These are phyloP conservation scores for Drosophila trapezifrons DNA, from an alignment of 1,140 invertebrate species.

Conservation along the genomic window DNA sequence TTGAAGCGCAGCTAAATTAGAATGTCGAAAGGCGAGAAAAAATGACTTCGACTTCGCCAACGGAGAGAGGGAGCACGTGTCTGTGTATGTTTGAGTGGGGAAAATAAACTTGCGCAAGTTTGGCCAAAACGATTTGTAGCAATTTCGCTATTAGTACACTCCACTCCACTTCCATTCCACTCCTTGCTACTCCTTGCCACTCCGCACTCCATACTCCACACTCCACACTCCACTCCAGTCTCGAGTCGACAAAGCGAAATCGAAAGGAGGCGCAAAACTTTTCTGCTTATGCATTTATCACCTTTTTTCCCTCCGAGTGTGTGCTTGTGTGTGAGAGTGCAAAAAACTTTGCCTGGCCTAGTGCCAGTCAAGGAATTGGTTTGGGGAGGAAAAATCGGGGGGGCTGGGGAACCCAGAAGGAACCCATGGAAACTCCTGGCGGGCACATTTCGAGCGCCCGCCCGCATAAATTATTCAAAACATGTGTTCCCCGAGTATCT, in stretches of 20 bases:
- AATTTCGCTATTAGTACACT: slow-evolving; percentile 78
- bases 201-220: background rate
- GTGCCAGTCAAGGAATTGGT: slow-evolving; percentile 49
- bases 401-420: background rate
- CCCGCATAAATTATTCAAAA: slow-evolving; percentile 83
- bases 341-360: slow-evolving; percentile 79
- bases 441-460: slow-evolving; percentile 76
- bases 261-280: slow-evolving; percentile 67
- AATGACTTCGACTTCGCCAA: slow-evolving; percentile 36
- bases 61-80: slow-evolving; percentile 8
- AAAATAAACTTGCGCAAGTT: slow-evolving; percentile 77
- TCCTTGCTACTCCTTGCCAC: background rate
- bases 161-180: slow-evolving; percentile 3
- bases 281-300: slow-evolving; percentile 82
- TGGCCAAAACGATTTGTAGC: slow-evolving; percentile 82
- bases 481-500: slow-evolving; percentile 73
- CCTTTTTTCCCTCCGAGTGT: slow-evolving; percentile 46
- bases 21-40: slow-evolving; percentile 72
- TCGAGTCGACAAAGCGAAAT: slow-evolving; percentile 28
- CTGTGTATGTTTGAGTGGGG: slow-evolving; percentile 25
- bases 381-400: slow-evolving; percentile 10
- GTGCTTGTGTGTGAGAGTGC: slow-evolving; percentile 15
- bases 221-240: slow-evolving; percentile 1
- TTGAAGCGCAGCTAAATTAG: slow-evolving; percentile 76
- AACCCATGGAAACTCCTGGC: slow-evolving; percentile 60